Evolutionary conservation across 2,113 vertebrate genomes (phyloP).

Genomic region (Felis catus): F.catus_Fca126_mat1.0 CM031420.1:133687501-133688000

Average conservation of each 20-base stretch:
- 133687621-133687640: neutral
- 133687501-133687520: neutral
- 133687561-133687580: neutral
- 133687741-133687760: neutral
- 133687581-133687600: neutral
- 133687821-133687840: slow-evolving; percentile 33
- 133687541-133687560: neutral
- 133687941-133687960: neutral
- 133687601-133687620: neutral
- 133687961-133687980: neutral
- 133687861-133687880: neutral
- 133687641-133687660: slow-evolving; percentile 12
- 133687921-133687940: neutral
- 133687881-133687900: neutral
- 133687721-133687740: neutral
- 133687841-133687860: neutral
- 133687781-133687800: neutral
- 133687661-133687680: neutral
- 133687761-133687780: neutral
- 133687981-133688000: neutral
- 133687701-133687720: neutral
- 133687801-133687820: neutral
- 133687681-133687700: too few species aligned
- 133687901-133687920: neutral
- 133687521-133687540: neutral